Base-by-base conservation (phyloP, 2,113 vertebrate species). In the Corapipo altera region DNA sequence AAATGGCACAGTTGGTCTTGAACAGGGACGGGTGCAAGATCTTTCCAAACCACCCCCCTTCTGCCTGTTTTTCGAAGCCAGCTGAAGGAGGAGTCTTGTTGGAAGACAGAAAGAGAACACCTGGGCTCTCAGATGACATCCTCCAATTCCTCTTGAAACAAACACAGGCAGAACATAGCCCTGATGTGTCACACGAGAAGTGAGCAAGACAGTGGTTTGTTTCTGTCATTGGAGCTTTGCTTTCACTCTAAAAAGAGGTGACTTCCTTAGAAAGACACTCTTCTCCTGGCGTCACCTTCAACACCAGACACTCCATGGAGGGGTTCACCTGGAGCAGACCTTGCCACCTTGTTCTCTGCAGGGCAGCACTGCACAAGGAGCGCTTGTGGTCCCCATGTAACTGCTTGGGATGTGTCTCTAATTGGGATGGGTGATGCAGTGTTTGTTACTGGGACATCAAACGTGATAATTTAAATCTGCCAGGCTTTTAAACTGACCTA, bases 101-200 rank as follows among this genome's bases (percentile, higher is more conserved):
- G 84, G 93, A 96, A 49, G 58, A 82, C 15, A 62, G 71, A 46
- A 94, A 43, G 33, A 95, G 58, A n/a, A 96, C 33, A 32, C 98
- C 98, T 7, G 98, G 98, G 30, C 96, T 98, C 65, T 98, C 98
- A 10, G 97, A 97, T 72, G 98, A 98, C 9, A 6, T 98, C 46
- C 48, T 98, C 83, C 95, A 44, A 33, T 97, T 97, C 74, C 96
- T 98, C 48, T 94, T 97, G 74, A 95, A 94, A 55, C 85, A 97
- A 88, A 95, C 70, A 5, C 5, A 4, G 70, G 59, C 75, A 61
- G 70, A 88, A 71, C 26, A 0, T 24, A 41, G 33, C 37, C 21
- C 39, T 67, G 88, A 51, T 0, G 1, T 28, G 28, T 32, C 90
- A 23, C 39, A 33, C 3, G 11, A 88, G 39, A 84, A 81, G 21